Conservation (phyloP, 35 echinoderm and acorn worm species). For the Heliocidaris tuberculata region DNA sequence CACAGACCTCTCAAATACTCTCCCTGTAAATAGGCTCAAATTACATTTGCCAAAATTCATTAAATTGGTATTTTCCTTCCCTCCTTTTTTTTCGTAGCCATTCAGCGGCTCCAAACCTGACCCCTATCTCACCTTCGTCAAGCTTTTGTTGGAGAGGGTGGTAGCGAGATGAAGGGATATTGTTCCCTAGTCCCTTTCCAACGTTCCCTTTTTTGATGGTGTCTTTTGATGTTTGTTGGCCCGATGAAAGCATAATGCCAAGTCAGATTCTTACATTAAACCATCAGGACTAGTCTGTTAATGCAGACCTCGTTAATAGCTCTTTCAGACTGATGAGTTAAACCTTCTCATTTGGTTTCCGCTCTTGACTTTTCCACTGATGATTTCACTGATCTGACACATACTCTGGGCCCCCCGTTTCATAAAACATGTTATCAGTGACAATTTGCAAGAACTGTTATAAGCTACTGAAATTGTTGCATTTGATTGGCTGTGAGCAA, state of each 20-base stretch:
- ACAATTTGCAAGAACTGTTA: too few species aligned
- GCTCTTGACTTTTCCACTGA: too few species aligned
- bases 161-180: not conserved
- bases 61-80: constrained; percentile 38
- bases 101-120: not conserved
- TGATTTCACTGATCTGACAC: too few species aligned
- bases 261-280: not conserved
- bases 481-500: too few species aligned
- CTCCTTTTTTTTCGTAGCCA: not conserved
- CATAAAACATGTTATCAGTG: too few species aligned
- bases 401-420: too few species aligned
- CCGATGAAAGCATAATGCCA: not conserved
- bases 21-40: constrained; percentile 16
- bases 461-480: too few species aligned
- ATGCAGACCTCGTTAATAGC: not conserved
- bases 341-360: not conserved
- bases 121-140: not conserved
- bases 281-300: not conserved
- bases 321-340: not conserved
- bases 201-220: too few species aligned
- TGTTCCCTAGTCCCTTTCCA: not conserved
- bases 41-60: constrained; percentile 39
- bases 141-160: not conserved
- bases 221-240: not conserved
- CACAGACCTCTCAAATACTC: not conserved